Conservation (phyloP, 2,113 vertebrate genomes). For the Lamprotornis superbus region DNA sequence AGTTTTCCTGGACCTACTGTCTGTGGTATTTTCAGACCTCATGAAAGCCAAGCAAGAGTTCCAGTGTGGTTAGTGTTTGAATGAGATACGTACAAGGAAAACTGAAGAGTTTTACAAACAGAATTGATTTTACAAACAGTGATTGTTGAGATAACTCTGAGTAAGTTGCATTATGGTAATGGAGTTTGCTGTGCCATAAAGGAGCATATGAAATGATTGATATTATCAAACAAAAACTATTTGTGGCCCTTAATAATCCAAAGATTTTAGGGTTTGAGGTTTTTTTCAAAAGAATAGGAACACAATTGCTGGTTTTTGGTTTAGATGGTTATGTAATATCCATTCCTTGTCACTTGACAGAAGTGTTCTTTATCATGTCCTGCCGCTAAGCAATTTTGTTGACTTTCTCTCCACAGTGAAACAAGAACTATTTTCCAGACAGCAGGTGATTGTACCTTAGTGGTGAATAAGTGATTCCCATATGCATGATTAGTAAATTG, state of each 20-base stretch:
- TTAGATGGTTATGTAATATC: neutral
- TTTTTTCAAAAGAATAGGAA: neutral
- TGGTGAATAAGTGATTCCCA: neutral
- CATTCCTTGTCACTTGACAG: neutral
- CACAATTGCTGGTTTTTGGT: neutral
- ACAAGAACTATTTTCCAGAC: neutral
- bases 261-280: neutral
- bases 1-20: neutral
- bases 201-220: neutral
- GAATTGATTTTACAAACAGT: neutral
- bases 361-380: neutral
- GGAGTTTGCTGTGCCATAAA: neutral
- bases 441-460: neutral
- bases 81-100: neutral
- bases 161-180: neutral
- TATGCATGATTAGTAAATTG: constrained; percentile 16
- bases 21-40: neutral
- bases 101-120: neutral
- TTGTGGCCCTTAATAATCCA: neutral
- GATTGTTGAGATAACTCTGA: neutral
- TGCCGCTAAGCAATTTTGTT: neutral
- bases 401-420: neutral
- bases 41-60: neutral
- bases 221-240: neutral
- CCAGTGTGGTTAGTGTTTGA: neutral